Percentiles rank a stretch among this genome's conserved stretches.
phyloP scores from a whole-genome alignment of 2,888 invertebrate species.

The Protula sp. region DNA sequence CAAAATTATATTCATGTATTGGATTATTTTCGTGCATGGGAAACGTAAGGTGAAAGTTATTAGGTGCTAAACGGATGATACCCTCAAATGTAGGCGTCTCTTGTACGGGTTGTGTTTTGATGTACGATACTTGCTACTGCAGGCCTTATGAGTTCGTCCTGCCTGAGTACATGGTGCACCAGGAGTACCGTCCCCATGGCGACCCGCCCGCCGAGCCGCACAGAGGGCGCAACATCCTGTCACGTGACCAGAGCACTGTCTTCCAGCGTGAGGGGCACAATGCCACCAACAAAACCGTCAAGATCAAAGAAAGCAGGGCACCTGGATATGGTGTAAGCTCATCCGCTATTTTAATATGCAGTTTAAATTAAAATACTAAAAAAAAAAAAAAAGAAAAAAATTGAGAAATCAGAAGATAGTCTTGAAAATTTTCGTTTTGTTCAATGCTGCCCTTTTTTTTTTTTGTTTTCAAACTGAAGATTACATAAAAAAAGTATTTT shows the following conservation, averaged over 20 bases:
- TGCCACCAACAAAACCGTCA: slow-evolving; percentile 4
- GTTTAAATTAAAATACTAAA: background rate
- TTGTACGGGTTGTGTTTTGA: no score
- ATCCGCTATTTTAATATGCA: background rate
- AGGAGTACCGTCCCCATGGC: background rate
- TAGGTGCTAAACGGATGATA: no score
- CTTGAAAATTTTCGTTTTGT: no score
- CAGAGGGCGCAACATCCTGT: background rate
- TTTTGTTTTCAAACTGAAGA: no score
- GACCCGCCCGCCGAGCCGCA: background rate
- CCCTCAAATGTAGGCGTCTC: no score
- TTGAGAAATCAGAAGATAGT: no score
- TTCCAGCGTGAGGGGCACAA: slow-evolving; percentile 1
- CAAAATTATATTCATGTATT: no score
- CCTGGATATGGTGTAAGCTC: slow-evolving; percentile 2
- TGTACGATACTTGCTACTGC: no score
- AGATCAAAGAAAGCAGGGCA: background rate
- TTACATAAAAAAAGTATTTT: no score
- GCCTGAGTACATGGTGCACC: slow-evolving; percentile 46
- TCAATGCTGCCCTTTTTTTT: no score
- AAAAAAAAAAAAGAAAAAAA: background rate
- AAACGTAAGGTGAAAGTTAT: no score
- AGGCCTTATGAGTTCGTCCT: slow-evolving; percentile 32
- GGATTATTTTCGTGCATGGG: no score
- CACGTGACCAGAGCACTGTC: background rate